Conservation (phyloP, 2,113 vertebrate species). For the Orthonyx spaldingii region DNA sequence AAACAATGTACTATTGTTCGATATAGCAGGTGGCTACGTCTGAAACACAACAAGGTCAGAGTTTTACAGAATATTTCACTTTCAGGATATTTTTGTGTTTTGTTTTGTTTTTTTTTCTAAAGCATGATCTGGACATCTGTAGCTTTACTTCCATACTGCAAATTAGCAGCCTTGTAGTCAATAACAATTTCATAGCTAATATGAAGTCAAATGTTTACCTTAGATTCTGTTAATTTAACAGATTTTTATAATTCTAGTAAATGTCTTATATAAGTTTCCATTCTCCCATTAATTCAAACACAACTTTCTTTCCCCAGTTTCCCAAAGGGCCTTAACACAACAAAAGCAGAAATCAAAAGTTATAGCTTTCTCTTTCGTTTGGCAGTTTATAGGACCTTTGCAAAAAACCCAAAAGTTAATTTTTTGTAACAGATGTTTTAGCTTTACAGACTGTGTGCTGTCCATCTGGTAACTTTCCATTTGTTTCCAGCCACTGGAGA, state of each 20-base stretch:
- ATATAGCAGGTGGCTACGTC: background rate
- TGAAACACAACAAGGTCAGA: background rate
- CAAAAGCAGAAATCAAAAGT: background rate
- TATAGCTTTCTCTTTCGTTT: background rate
- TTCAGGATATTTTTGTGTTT: background rate
- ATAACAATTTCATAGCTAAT: background rate
- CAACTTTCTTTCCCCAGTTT: background rate
- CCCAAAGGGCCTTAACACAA: background rate
- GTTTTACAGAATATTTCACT: background rate
- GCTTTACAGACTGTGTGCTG: background rate
- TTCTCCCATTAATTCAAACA: background rate
- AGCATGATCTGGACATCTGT: background rate
- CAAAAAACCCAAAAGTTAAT: background rate
- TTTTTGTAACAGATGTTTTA: background rate
- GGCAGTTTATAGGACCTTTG: background rate
- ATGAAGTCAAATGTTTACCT: background rate
- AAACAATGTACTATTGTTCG: background rate
- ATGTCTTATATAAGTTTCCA: background rate
- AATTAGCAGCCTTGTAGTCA: background rate
- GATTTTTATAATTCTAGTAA: background rate
- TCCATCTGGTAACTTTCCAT: background rate
- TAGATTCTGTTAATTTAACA: background rate
- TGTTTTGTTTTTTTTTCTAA: background rate
- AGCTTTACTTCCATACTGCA: background rate
- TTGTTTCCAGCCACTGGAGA: constrained; percentile 49